phyloP scores from a whole-genome alignment of 2,888 invertebrate species.

The Sphecodes monilicornis region DNA sequence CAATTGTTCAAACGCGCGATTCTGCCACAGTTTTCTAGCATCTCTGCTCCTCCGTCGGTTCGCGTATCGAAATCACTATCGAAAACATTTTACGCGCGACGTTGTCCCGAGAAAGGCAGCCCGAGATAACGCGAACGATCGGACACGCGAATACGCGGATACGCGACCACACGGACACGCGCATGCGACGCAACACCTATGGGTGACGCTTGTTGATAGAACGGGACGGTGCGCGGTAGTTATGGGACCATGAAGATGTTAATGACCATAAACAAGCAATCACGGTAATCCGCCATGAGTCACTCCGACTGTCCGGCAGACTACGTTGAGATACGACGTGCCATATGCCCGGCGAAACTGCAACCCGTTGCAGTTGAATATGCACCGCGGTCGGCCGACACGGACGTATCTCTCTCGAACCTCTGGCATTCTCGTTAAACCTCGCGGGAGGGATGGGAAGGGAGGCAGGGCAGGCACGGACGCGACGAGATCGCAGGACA shows the following conservation, averaged over 20 bases:
- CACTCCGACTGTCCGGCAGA: constrained; percentile 83
- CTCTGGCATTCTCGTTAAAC: constrained; percentile 32
- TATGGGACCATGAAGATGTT: constrained; percentile 84
- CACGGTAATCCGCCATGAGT: constrained; percentile 84
- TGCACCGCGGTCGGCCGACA: constrained; percentile 34
- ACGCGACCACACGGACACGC: constrained; percentile 22
- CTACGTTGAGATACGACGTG: constrained; percentile 80
- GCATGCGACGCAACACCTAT: constrained; percentile 60
- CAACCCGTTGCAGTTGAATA: constrained; percentile 72
- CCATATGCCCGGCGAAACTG: constrained; percentile 81
- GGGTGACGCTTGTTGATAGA: constrained; percentile 74
- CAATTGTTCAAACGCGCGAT: constrained; percentile 50
- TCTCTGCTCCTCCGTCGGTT: not conserved
- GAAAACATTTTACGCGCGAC: not conserved
- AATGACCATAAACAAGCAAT: constrained; percentile 85
- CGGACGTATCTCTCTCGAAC: constrained; percentile 27
- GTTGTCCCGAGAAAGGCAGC: not conserved
- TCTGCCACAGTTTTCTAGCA: not conserved
- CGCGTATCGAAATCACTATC: not conserved
- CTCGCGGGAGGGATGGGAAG: constrained; percentile 23
- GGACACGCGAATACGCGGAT: not conserved
- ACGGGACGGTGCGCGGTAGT: constrained; percentile 81
- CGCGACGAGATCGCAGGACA: constrained; percentile 47
- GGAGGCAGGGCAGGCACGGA: not conserved
- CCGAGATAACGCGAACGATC: not conserved